These are phyloP conservation scores for Epirrhoe alternata DNA, from an alignment of 2,888 invertebrate genomes.

Conservation along the genomic window DNA sequence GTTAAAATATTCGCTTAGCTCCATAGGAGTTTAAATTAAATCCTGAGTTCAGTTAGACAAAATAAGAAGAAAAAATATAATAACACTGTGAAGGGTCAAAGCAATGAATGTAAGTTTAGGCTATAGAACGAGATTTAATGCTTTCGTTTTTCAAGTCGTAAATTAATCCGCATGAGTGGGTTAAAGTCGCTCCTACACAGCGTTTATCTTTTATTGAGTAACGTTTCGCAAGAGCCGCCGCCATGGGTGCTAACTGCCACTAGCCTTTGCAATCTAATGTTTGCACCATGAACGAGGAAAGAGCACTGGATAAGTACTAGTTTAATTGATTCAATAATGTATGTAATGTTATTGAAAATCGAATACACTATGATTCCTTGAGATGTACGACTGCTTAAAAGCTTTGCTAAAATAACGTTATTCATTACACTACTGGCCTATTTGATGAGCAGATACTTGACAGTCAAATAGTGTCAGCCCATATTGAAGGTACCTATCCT, in stretches of 20 bases:
- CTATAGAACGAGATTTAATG: constrained; percentile 12
- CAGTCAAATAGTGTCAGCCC: too few species aligned
- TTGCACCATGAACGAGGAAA: neutral
- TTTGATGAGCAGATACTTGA: too few species aligned
- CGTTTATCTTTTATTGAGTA: constrained; percentile 34
- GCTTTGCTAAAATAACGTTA: too few species aligned
- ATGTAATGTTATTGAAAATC: neutral
- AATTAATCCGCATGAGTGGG: constrained; percentile 36
- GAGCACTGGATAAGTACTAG: neutral
- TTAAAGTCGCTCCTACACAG: constrained; percentile 35
- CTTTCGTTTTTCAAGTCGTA: constrained; percentile 33
- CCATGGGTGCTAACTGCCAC: constrained; percentile 25
- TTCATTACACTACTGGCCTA: too few species aligned
- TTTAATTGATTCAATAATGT: neutral
- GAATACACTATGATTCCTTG: neutral
- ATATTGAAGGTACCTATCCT: too few species aligned
- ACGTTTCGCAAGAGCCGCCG: constrained; percentile 26
- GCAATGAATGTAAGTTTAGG: neutral
- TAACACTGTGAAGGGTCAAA: neutral
- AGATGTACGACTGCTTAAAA: neutral
- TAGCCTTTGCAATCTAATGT: constrained; percentile 26
- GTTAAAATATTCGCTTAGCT: neutral
- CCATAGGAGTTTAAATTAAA: neutral
- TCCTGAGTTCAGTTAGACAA: neutral
- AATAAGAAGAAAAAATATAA: neutral